Base-by-base conservation (phyloP, 2,888 invertebrate genomes). In the Muschampia plurimacula region DNA sequence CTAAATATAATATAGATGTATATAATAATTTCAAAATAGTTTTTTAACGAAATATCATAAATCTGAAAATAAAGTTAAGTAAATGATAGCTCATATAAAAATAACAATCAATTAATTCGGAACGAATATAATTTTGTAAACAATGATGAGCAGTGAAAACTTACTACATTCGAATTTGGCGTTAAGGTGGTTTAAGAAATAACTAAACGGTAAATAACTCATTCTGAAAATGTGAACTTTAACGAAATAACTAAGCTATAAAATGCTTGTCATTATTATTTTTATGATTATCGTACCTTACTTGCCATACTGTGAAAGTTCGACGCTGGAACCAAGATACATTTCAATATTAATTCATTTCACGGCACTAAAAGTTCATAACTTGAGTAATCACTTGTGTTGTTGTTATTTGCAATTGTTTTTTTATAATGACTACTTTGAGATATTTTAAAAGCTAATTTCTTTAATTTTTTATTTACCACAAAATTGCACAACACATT, bases 241-340 rank as follows among this genome's bases (percentile, higher is more conserved):
- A 67, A 63, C 46, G 36, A 67, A 67, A 60, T 49, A 55, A 72
- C 62, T 62, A 67, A 72, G 63, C 55, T 69, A 69, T 41, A 66
- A 52, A 67, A 15, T 62, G 67, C 62, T 55, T 72, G 62, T 67
- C 55, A 67, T 67, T 67, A 67, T 72, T 67, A 57, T 72, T 72
- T 71, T 46, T 55, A 72, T 67, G 67, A 57, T 72, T 63, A 67
- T 67, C 72, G 67, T 72, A 67, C 72, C 72, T 72, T 72, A 72
- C 67, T 72, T 67, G 72, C 72, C 72, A 72, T 72, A 72, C 52
- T 67, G 72, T 63, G 67, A 67, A 44, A 72, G 67, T 72, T 72
- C 67, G 72, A 67, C 63, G 73, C 73, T 73, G 73, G 68, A 73
- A 73, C 73, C 73, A 73, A 73, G 68, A 73, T 68, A 73, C 36